phyloP scores from a whole-genome alignment of 2,113 vertebrate genomes.

The Cyrtonyx montezumae region DNA sequence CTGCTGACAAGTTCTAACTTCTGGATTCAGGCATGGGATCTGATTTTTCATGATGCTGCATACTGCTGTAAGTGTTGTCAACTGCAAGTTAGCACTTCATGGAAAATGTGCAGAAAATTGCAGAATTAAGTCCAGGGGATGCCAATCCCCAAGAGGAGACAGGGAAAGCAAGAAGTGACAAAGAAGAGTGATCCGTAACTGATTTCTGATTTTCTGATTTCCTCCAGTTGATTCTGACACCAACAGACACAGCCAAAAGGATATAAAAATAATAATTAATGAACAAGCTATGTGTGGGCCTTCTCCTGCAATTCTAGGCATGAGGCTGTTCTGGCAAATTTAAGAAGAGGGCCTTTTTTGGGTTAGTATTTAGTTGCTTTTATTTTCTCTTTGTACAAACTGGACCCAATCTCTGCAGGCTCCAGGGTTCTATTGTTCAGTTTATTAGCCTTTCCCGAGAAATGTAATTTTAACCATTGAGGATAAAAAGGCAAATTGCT shows the following conservation, averaged over 20 bases:
- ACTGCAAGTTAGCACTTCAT: slow-evolving; percentile 54
- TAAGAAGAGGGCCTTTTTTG: not conserved
- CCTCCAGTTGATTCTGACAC: slow-evolving; percentile 23
- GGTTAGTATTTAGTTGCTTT: not conserved
- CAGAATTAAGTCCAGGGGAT: slow-evolving; percentile 17
- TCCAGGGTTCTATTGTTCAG: slow-evolving; percentile 51
- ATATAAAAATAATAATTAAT: slow-evolving; percentile 23
- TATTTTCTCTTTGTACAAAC: slow-evolving; percentile 1
- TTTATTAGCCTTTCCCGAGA: slow-evolving; percentile 59
- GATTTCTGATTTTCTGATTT: slow-evolving; percentile 4
- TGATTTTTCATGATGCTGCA: slow-evolving; percentile 58
- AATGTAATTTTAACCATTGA: slow-evolving; percentile 52
- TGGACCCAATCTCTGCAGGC: slow-evolving; percentile 32
- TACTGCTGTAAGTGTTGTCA: not conserved
- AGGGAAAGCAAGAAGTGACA: slow-evolving; percentile 9
- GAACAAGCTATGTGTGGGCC: not conserved
- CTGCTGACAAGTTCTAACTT: slow-evolving; percentile 54
- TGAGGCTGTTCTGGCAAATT: slow-evolving; percentile 20
- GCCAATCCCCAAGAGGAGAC: not conserved
- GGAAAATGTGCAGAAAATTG: slow-evolving; percentile 5
- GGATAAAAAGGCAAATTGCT: not conserved
- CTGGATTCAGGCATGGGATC: not conserved
- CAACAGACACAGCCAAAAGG: slow-evolving; percentile 3
- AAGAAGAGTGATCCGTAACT: not conserved
- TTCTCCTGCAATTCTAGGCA: slow-evolving; percentile 18